Evolutionary conservation across 2,888 invertebrate species (phyloP).

Genomic region (Drosophila kuntzei): DNA sequence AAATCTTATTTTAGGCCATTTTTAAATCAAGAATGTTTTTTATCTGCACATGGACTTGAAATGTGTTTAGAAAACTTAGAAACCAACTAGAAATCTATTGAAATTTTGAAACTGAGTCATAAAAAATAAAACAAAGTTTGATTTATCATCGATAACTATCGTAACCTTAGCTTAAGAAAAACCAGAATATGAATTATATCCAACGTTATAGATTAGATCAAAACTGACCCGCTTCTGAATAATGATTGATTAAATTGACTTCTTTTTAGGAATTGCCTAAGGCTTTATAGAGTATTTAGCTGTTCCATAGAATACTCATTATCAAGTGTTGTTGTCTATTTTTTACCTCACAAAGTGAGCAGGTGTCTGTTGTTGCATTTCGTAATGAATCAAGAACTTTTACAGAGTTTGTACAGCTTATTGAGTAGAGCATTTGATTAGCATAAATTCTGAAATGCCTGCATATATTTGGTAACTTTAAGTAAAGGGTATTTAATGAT

Average conservation of each 20-base stretch:
- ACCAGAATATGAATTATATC: not conserved
- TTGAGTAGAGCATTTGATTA: not conserved
- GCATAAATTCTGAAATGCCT: not conserved
- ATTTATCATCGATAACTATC: not conserved
- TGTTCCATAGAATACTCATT: not conserved
- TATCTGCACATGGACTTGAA: too few species aligned
- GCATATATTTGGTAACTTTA: conserved; percentile 9
- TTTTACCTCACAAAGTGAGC: not conserved
- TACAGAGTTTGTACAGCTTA: not conserved
- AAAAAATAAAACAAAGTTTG: too few species aligned
- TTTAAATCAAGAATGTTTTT: too few species aligned
- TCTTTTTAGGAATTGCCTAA: not conserved
- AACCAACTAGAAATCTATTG: too few species aligned
- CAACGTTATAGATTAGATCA: not conserved
- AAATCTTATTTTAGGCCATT: too few species aligned
- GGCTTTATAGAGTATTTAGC: not conserved
- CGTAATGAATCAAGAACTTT: not conserved
- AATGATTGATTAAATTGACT: not conserved
- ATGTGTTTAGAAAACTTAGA: too few species aligned
- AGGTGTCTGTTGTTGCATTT: not conserved
- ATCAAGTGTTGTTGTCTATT: not conserved
- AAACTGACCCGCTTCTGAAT: not conserved
- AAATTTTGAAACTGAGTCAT: too few species aligned
- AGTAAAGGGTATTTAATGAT: conserved; percentile 22
- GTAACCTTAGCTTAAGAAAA: not conserved